A percentile compares a stretch with the other conserved stretches of the same genome.
Evolutionary conservation across 2,888 invertebrate genomes (phyloP).

Genomic region (Cosmorhoe ocellata): DNA sequence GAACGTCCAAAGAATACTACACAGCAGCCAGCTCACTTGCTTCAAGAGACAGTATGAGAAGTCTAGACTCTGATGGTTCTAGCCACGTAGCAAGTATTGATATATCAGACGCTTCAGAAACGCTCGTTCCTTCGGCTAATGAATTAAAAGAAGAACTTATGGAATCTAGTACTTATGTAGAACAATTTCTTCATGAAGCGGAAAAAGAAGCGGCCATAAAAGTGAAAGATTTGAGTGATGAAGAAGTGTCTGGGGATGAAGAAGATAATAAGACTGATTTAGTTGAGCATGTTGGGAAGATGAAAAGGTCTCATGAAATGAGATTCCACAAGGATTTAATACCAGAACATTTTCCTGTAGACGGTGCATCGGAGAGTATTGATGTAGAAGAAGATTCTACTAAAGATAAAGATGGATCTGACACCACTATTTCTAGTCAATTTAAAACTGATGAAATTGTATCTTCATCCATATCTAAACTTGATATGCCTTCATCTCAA

Average conservation of each 20-base stretch:
- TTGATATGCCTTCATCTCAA: conserved; percentile 65
- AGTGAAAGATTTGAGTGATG: conserved; percentile 75
- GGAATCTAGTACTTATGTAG: conserved; percentile 83
- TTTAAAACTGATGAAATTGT: conserved; percentile 70
- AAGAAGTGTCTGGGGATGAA: conserved; percentile 82
- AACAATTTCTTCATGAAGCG: conserved; percentile 73
- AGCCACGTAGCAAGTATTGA: conserved; percentile 94
- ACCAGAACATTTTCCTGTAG: conserved; percentile 72
- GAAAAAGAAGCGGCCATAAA: conserved; percentile 55
- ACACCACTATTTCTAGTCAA: conserved; percentile 75
- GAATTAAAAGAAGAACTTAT: conserved; percentile 89
- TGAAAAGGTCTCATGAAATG: conserved; percentile 96
- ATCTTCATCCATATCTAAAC: conserved; percentile 73
- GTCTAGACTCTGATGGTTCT: conserved; percentile 94
- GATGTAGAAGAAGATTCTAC: conserved; percentile 69
- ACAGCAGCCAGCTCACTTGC: conserved; percentile 94
- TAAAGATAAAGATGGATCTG: conserved; percentile 69
- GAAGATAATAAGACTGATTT: conserved; percentile 76
- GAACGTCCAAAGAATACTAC: conserved; percentile 92
- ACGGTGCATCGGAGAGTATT: conserved; percentile 66
- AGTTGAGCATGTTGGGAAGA: conserved; percentile 85
- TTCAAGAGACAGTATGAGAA: conserved; percentile 94
- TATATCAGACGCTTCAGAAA: conserved; percentile 96
- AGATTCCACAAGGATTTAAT: conserved; percentile 86
- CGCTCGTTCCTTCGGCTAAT: conserved; percentile 94